Evolutionary conservation across 2,888 invertebrate species (phyloP).

Genomic region (Punctoribates punctum): DNA sequence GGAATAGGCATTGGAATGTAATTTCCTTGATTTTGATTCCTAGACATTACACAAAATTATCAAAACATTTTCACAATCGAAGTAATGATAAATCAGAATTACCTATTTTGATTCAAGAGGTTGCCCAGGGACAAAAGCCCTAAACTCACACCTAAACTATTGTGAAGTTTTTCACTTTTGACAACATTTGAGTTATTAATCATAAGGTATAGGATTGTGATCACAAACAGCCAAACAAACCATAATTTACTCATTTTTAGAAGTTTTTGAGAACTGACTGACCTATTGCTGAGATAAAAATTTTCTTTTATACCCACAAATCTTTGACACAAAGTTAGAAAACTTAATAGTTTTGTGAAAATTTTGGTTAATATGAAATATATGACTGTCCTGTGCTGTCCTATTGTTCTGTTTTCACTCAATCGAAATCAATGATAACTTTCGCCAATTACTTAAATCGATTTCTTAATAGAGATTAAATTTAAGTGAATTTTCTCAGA

Average conservation of each 20-base stretch:
- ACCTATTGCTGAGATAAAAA: not conserved
- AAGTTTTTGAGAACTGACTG: not conserved
- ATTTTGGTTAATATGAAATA: not conserved
- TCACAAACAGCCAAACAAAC: not conserved
- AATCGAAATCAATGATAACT: not conserved
- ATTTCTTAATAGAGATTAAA: too few relatives aligned
- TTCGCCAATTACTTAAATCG: not conserved
- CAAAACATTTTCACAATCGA: too few relatives aligned
- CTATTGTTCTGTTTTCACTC: not conserved
- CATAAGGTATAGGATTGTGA: not conserved
- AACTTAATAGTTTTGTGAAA: not conserved
- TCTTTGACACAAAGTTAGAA: not conserved
- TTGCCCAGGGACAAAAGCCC: slow-evolving; percentile 15
- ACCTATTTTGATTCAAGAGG: slow-evolving; percentile 19
- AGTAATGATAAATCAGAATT: not conserved
- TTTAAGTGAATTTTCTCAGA: too few relatives aligned
- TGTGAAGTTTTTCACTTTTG: slow-evolving; percentile 16
- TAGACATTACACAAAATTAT: not conserved
- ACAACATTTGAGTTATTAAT: not conserved
- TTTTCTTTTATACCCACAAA: not conserved
- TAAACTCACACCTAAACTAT: slow-evolving; percentile 29
- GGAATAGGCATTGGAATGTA: slow-evolving; percentile 24
- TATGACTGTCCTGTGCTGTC: not conserved
- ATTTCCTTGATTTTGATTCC: slow-evolving; percentile 22
- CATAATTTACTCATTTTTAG: slow-evolving; percentile 7